Evolutionary conservation across 2,113 vertebrate species (phyloP).

Genomic region (Tachysurus vachellii): DNA sequence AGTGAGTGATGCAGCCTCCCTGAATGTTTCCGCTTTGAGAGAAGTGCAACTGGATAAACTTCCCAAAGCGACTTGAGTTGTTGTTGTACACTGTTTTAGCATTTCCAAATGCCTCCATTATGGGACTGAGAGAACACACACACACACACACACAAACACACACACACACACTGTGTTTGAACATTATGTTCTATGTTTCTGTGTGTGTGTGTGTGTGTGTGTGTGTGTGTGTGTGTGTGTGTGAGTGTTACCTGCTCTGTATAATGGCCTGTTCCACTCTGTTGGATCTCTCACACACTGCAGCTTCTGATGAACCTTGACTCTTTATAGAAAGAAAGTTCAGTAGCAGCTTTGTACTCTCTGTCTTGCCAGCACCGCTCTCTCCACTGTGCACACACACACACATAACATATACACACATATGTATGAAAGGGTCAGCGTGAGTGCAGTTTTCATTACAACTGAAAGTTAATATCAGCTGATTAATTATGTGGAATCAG

Average conservation of each 20-base stretch:
- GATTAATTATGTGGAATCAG: neutral
- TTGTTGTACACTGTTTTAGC: slow-evolving; percentile 93
- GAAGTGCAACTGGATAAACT: slow-evolving; percentile 92
- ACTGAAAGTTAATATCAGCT: neutral
- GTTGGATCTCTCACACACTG: slow-evolving; percentile 76
- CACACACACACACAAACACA: slow-evolving; percentile 4
- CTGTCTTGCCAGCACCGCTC: slow-evolving; percentile 91
- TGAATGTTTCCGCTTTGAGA: slow-evolving; percentile 88
- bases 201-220: slow-evolving; percentile 10
- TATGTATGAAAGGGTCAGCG: neutral
- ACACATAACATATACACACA: neutral
- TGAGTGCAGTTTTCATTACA: neutral
- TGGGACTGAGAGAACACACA: slow-evolving; percentile 72
- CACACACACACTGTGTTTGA: neutral
- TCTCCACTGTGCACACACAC: slow-evolving; percentile 75
- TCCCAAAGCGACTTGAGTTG: slow-evolving; percentile 92
- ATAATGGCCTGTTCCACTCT: slow-evolving; percentile 86
- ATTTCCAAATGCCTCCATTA: slow-evolving; percentile 91
- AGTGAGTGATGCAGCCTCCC: slow-evolving; percentile 87
- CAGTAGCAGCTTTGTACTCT: slow-evolving; percentile 88
- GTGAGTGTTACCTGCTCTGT: slow-evolving; percentile 82
- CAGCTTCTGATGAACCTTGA: slow-evolving; percentile 76
- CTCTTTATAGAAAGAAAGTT: slow-evolving; percentile 91
- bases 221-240: slow-evolving; percentile 22
- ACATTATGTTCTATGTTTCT: neutral